Conservation (phyloP, 2,888 invertebrate species). For the Mesochorus sp. region DNA sequence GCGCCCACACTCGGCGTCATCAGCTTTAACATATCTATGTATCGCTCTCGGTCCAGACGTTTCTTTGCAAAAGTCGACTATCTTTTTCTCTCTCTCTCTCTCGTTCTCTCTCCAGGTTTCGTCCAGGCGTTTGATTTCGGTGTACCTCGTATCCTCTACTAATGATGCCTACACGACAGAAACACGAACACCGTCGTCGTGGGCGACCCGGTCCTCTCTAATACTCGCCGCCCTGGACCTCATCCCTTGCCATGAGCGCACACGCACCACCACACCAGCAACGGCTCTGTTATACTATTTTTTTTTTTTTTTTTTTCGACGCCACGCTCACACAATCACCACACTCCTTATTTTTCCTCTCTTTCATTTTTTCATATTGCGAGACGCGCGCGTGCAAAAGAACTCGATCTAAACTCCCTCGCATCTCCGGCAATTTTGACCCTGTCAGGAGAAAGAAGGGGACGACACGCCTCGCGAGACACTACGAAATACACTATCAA, state of each 20-base stretch:
- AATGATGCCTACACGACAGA: conserved; percentile 79
- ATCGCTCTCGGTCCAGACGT: conserved; percentile 44
- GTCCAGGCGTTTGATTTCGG: conserved; percentile 74
- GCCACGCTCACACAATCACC: conserved; percentile 28
- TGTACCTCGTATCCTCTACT: conserved; percentile 72
- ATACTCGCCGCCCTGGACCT: conserved; percentile 68
- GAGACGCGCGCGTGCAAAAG: conserved; percentile 55
- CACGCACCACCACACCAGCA: conserved; percentile 32
- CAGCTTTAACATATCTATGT: conserved; percentile 51
- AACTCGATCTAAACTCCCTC: conserved; percentile 44
- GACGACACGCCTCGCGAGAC: conserved; percentile 63
- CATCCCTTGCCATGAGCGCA: conserved; percentile 39
- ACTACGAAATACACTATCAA: conserved; percentile 72
- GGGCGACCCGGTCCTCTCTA: conserved; percentile 78
- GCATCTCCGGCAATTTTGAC: conserved; percentile 48
- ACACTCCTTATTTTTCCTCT: conserved; percentile 27
- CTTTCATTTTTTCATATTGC: conserved; percentile 48
- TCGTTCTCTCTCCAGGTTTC: conserved; percentile 56
- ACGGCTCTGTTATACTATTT: not conserved
- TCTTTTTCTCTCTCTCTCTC: conserved; percentile 72
- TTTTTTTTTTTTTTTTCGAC: conserved; percentile 31
- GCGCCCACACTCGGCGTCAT: conserved; percentile 58
- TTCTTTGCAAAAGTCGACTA: conserved; percentile 68
- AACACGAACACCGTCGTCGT: conserved; percentile 75
- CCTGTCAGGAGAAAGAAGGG: conserved; percentile 48